phyloP scores from a whole-genome alignment of 2,888 invertebrate genomes.

The Pristionchus mayeri region DNA sequence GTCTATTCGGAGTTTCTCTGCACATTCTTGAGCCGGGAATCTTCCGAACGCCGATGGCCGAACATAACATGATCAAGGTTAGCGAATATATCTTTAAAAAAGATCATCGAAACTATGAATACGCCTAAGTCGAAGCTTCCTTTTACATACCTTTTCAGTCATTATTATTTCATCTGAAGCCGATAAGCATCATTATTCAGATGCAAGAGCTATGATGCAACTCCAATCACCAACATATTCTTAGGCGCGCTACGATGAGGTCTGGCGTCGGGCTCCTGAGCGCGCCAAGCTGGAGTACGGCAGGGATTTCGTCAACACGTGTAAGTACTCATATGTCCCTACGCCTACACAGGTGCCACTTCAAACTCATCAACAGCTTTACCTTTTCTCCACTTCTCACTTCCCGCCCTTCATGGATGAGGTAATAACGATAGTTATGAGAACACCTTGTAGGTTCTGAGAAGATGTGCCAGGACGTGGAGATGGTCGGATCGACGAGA shows the following conservation, averaged over 20 bases:
- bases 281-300: slow-evolving; percentile 59
- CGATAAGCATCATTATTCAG: no score
- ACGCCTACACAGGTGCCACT: no score
- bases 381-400: no score
- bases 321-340: neutral
- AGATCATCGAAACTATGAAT: no score
- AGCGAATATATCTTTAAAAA: no score
- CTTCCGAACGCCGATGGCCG: slow-evolving; percentile 65
- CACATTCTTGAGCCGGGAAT: slow-evolving; percentile 73
- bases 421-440: no score
- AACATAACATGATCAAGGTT: neutral
- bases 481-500: slow-evolving; percentile 52
- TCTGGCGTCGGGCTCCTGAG: slow-evolving; percentile 55
- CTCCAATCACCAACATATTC: neutral
- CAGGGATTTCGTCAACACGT: slow-evolving; percentile 54
- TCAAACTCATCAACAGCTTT: no score
- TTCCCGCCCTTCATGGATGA: no score
- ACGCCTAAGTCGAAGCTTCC: no score
- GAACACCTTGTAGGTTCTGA: slow-evolving; percentile 34
- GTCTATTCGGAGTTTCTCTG: slow-evolving; percentile 69
- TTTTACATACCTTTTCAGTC: no score
- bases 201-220: no score
- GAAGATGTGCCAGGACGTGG: slow-evolving; percentile 52
- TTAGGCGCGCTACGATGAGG: slow-evolving; percentile 54
- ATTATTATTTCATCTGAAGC: no score